Conservation (phyloP, 2,797 vertebrate genomes). For the Crenuchus spilurus region DNA sequence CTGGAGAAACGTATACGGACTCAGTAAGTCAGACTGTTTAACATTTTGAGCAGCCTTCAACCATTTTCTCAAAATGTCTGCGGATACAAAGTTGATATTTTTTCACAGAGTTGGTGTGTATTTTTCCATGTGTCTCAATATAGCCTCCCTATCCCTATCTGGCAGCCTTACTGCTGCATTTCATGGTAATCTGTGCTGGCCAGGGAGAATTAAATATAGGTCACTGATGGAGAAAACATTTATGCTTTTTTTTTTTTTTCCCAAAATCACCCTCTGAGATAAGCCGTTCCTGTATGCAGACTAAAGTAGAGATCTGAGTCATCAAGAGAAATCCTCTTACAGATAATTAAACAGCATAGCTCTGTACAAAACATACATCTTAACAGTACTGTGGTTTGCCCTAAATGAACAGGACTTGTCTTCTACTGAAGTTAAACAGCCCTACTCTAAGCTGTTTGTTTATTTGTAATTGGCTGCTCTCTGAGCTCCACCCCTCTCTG, state of each 20-base stretch:
- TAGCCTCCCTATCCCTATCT: neutral
- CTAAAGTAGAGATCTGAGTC: neutral
- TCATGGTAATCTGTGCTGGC: neutral
- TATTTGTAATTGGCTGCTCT: neutral
- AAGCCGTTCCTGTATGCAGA: conserved; percentile 24
- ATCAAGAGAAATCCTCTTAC: neutral
- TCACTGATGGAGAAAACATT: conserved; percentile 3
- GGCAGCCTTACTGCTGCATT: neutral
- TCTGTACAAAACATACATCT: neutral
- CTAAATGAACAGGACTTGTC: neutral
- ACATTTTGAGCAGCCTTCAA: neutral
- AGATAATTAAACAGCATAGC: neutral
- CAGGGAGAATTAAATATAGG: conserved; percentile 24
- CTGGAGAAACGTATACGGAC: too few relatives aligned
- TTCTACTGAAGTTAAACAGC: conserved; percentile 31
- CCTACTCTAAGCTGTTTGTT: conserved; percentile 23
- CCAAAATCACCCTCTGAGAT: conserved; percentile 35
- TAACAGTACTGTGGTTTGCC: neutral
- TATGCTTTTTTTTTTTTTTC: neutral
- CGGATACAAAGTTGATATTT: neutral
- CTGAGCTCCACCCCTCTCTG: conserved; percentile 9
- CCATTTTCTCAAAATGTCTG: neutral
- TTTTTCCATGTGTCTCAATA: neutral
- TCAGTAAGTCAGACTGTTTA: neutral
- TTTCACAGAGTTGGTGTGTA: neutral